Evolutionary conservation across 1,140 invertebrate genomes (phyloP).

Genomic region (Brachionus manjavacas): DNA sequence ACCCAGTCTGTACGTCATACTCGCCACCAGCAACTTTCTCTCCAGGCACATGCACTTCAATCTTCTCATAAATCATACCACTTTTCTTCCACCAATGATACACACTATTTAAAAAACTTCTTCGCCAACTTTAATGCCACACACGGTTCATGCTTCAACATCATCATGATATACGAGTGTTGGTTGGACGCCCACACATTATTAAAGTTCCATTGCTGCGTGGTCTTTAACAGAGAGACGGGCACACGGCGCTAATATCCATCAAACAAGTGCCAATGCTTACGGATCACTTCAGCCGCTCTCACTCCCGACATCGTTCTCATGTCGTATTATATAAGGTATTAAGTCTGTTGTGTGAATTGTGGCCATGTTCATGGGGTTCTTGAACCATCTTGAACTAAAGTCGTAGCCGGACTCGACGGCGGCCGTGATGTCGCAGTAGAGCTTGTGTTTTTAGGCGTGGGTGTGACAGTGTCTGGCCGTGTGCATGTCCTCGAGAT

Average conservation of each 20-base stretch:
- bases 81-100: slow-evolving; percentile 71
- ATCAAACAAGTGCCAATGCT: background rate
- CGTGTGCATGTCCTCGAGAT: too few relatives aligned
- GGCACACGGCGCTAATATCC: slow-evolving; percentile 63
- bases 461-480: too few relatives aligned
- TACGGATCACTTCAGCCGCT: background rate
- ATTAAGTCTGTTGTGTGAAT: too few relatives aligned
- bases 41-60: slow-evolving; percentile 68
- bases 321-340: too few relatives aligned
- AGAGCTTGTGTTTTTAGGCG: too few relatives aligned
- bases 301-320: slow-evolving; percentile 49
- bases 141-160: too few relatives aligned
- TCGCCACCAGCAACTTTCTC: too few relatives aligned
- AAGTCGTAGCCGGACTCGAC: too few relatives aligned
- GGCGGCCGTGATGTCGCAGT: too few relatives aligned
- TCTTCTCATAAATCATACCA: slow-evolving; percentile 81
- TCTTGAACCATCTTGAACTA: too few relatives aligned
- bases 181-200: slow-evolving; percentile 94
- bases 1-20: slow-evolving; percentile 80
- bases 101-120: slow-evolving; percentile 75
- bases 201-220: slow-evolving; percentile 89
- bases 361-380: too few relatives aligned
- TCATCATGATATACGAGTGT: too few relatives aligned
- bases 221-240: slow-evolving; percentile 70
- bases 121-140: slow-evolving; percentile 71